Percentiles rank a stretch among this genome's conserved stretches.
These are phyloP conservation scores for Gyps fulvus DNA, from an alignment of 2,113 vertebrate genomes.

Conservation along the genomic window DNA sequence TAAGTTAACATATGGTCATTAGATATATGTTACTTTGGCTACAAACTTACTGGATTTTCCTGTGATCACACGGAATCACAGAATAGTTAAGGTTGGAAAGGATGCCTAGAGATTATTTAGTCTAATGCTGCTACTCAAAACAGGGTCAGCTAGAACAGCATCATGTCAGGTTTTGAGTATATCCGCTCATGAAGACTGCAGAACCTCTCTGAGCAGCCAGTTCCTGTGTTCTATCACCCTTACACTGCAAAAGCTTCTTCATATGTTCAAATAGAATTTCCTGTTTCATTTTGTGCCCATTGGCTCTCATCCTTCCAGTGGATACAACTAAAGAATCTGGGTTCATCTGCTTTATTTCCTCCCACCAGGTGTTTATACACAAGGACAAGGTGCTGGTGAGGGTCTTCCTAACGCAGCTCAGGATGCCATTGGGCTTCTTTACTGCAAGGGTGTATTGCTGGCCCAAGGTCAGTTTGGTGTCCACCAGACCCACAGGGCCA, in stretches of 20 bases:
- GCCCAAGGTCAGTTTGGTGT: background rate
- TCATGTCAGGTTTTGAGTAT: background rate
- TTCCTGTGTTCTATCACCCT: background rate
- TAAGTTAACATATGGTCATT: background rate
- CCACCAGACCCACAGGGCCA: background rate
- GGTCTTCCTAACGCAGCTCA: background rate
- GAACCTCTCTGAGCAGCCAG: background rate
- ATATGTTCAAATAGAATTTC: background rate
- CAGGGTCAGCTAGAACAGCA: background rate
- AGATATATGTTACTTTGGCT: background rate
- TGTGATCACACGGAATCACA: background rate
- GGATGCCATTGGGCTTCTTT: background rate
- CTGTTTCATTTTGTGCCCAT: background rate
- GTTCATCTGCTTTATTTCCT: background rate
- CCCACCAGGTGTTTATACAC: background rate
- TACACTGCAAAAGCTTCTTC: background rate
- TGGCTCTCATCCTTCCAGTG: background rate
- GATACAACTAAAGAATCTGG: background rate
- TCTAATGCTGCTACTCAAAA: background rate
- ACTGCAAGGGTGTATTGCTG: background rate
- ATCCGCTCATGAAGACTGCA: background rate
- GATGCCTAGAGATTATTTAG: background rate
- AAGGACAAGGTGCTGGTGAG: background rate
- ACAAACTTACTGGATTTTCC: background rate
- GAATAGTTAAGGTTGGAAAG: background rate